Evolutionary conservation across 2,113 vertebrate species (phyloP), one percentile per base, ranked within the genome.

Genomic region (Ariopsis seemanni): DNA sequence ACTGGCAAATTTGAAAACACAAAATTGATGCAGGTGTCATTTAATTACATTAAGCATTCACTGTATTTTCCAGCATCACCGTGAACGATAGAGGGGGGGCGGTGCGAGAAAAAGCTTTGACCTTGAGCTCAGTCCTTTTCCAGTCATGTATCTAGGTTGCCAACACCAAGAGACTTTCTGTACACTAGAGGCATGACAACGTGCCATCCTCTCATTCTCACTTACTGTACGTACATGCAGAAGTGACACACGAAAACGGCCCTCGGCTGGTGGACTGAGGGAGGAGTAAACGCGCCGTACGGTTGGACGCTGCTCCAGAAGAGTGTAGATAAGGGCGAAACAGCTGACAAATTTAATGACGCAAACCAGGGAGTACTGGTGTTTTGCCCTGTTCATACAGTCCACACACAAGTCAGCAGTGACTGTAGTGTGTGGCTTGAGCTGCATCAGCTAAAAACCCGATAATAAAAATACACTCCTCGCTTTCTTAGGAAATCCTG

Each of bases 151-250:
- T 67, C 82, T 67, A 83, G 82, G 82, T 67, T 83, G 82, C 62
- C 62, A 67, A 83, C 48, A 18, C 25, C 82, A 53, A 52, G 82
- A 83, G 82, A 83, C 82, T 53, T 65, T 83, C 62, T n/a, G 48
- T 67, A 83, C 62, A 83, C 82, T 25, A 50, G 82, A 83, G 82
- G 62, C 60, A 83, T 83, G 82, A 67, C 62, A 65, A 52, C 27
- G 62, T 83, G 81, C 81, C 60, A 65, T 67, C 60, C 81, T 67
- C 81, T 67, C 60, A 9, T 65, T 83, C 25, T 62, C 25, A 67
- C 82, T 83, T 52, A 83, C 42, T 42, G 42, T 42, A 67, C 81
- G 42, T 42, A 67, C 81, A 52, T 48, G 7, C 62, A 52, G 67
- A 48, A 27, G 62, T 53, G 62, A 53, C 48, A 2, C 22, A 52